Conservation (phyloP, 2,113 vertebrate species). For the Theristicus caerulescens region DNA sequence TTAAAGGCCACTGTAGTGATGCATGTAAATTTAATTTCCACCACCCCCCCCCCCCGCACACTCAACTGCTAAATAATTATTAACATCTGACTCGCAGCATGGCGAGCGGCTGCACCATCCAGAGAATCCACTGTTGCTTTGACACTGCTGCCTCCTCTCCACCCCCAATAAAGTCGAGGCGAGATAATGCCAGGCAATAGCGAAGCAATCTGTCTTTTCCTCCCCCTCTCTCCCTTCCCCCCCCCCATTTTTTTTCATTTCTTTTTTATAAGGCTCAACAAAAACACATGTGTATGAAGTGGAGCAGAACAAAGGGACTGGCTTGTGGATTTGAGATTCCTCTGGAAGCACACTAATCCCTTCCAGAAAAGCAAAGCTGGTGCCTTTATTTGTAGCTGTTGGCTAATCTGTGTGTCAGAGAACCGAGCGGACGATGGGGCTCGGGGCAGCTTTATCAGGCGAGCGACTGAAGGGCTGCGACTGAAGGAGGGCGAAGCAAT, state of each 20-base stretch:
- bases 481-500: neutral
- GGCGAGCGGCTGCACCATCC: neutral
- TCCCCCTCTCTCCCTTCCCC: neutral
- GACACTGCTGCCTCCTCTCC: neutral
- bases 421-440: neutral
- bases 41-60: neutral
- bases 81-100: neutral
- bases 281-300: neutral
- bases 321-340: neutral
- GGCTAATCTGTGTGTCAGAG: constrained; percentile 1
- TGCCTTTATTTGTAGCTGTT: constrained; percentile 13
- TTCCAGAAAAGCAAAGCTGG: constrained; percentile 16
- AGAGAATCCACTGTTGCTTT: neutral
- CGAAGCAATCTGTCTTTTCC: neutral
- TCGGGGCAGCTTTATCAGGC: neutral
- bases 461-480: neutral
- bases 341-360: constrained; percentile 27
- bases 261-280: neutral
- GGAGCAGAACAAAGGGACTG: constrained; percentile 7
- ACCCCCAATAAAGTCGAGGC: neutral
- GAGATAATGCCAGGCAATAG: neutral
- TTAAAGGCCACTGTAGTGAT: constrained; percentile 69
- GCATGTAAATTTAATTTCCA: constrained; percentile 55
- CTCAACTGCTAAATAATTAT: constrained; percentile 52
- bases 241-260: neutral